phyloP scores from a whole-genome alignment of 2,113 vertebrate genomes.

The Colinus virginianus region DNA sequence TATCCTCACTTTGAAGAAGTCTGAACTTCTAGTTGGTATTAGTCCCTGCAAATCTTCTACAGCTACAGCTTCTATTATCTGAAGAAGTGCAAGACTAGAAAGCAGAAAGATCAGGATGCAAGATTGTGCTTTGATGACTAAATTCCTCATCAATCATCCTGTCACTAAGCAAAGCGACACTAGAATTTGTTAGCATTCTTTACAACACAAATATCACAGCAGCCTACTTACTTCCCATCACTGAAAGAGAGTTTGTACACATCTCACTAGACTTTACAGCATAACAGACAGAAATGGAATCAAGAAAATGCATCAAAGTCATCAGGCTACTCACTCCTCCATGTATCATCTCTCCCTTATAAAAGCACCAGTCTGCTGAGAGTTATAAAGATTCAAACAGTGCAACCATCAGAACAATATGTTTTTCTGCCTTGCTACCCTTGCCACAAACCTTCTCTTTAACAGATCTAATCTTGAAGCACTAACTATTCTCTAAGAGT shows the following conservation, averaged over 20 bases:
- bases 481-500: not conserved
- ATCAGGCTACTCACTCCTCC: not conserved
- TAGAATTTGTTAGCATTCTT: not conserved
- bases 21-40: not conserved
- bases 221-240: not conserved
- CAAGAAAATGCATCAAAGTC: conserved; percentile 21
- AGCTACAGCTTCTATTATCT: not conserved
- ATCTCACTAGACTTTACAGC: not conserved
- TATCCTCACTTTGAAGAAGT: not conserved
- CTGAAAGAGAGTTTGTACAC: not conserved
- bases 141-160: not conserved
- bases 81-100: not conserved
- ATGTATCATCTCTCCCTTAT: not conserved
- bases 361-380: not conserved
- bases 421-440: not conserved
- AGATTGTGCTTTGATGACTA: not conserved
- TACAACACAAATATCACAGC: not conserved
- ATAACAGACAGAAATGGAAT: not conserved
- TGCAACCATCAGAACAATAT: not conserved
- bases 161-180: not conserved
- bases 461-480: not conserved
- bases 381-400: not conserved
- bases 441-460: not conserved
- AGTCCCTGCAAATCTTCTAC: not conserved
- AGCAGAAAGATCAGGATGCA: not conserved